Evolutionary conservation across 2,888 invertebrate species (phyloP).

Genomic region (Drosophila buzzatii): DNA sequence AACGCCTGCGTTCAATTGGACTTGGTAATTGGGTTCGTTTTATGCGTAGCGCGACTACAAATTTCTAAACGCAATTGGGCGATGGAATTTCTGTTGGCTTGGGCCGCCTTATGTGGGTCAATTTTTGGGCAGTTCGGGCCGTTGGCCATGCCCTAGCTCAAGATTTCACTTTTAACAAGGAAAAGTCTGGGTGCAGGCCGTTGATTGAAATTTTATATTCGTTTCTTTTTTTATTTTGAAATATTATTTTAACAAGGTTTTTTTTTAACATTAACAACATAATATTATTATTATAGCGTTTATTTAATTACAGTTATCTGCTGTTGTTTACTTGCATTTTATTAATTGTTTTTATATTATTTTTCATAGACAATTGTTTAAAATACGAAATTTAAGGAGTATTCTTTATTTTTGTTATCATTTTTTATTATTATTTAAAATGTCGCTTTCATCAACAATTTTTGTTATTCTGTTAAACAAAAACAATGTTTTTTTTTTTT

Average conservation of each 20-base stretch:
- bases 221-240: constrained; percentile 82
- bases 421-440: constrained; percentile 48
- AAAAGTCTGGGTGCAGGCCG: constrained; percentile 23
- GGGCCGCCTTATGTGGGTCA: constrained; percentile 51
- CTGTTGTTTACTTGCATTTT: constrained; percentile 66
- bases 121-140: constrained; percentile 41
- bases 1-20: constrained; percentile 38
- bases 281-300: constrained; percentile 74
- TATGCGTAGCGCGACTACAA: constrained; percentile 65
- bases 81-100: constrained; percentile 65
- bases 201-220: constrained; percentile 68
- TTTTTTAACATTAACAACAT: constrained; percentile 86
- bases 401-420: constrained; percentile 34
- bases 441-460: constrained; percentile 50
- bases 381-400: constrained; percentile 73
- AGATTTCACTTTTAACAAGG: constrained; percentile 72
- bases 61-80: constrained; percentile 75
- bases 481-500: constrained; percentile 46
- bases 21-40: constrained; percentile 61
- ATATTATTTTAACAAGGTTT: constrained; percentile 85
- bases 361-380: constrained; percentile 74
- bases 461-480: constrained; percentile 48
- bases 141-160: constrained; percentile 39
- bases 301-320: constrained; percentile 67
- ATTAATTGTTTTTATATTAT: constrained; percentile 31